Evolutionary conservation across 2,113 vertebrate genomes (phyloP), one percentile per base, ranked within the genome.

Genomic region (Laticauda colubrina): DNA sequence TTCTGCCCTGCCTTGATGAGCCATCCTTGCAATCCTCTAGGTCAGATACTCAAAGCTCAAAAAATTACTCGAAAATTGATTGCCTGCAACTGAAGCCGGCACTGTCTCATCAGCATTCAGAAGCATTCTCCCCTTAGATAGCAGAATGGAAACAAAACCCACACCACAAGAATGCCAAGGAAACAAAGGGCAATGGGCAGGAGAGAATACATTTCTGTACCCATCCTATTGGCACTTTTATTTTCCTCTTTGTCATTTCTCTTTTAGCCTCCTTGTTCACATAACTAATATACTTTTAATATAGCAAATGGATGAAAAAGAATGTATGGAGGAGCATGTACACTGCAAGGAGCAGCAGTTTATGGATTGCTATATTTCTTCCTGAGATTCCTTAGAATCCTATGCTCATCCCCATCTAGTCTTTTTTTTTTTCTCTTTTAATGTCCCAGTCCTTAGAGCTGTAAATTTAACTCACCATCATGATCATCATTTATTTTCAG

Each of bases 41-140:
- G 88, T 87, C 87, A 91, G 43, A 94, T 0, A 93, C 53, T 0
- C 51, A 93, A 59, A 56, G 48, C 57, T 93, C 87, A 75, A 26
- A 81, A 93, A 94, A 95, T 53, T 89, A 54, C 87, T 89, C 54
- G 45, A 92, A 92, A 96, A 93, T 91, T 53, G 14, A 89, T 57
- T 94, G 89, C 64, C 90, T 92, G 91, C 56, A 92, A 94, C 55
- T 59, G 59, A 93, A 81, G 53, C 34, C 18, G 54, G 34, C 90
- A 94, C 93, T 89, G n/a, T 87, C 93, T 95, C 95, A 96, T 96
- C 93, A 94, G 57, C 88, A 95, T 95, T 96, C 94, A 93, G 55
- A 69, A 94, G 91, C 23, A 48, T 51, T 85, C 4, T 23, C 89
- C 92, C 24, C 18, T 43, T 91, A 81, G 89, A 91, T 90, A 93